A percentile compares a stretch with the other conserved stretches of the same genome.
phyloP scores from a whole-genome alignment of 2,113 vertebrate genomes.

The Gracilinanus agilis region DNA sequence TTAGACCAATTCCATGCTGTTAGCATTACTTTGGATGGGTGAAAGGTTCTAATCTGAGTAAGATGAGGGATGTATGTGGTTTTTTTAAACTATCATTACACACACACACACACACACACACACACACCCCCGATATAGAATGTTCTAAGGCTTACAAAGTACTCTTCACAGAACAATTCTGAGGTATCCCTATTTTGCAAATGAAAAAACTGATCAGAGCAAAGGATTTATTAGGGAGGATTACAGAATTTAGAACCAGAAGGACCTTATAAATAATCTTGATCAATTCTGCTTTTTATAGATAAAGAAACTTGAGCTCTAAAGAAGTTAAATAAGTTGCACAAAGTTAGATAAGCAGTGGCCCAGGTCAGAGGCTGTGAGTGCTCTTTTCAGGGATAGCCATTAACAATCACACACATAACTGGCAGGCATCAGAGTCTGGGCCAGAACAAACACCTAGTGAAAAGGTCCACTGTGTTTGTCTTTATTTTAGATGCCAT shows the following conservation, averaged over 20 bases:
- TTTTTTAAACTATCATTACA: background rate
- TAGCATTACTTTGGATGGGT: background rate
- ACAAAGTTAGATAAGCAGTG: background rate
- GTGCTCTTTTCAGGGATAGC: background rate
- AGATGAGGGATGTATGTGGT: background rate
- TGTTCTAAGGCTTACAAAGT: background rate
- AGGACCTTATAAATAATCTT: background rate
- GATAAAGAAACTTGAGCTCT: background rate
- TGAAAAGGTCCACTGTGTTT: background rate
- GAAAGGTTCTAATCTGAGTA: background rate
- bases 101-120: no score
- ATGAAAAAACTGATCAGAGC: background rate
- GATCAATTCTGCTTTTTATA: background rate
- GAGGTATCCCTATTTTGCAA: background rate
- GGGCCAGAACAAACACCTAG: background rate
- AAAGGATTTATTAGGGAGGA: background rate
- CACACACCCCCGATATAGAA: no score
- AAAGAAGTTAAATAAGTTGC: background rate
- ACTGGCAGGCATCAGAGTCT: background rate
- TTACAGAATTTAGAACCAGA: background rate
- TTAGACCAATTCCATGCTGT: background rate
- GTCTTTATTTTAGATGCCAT: background rate
- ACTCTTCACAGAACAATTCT: background rate
- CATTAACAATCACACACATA: background rate
- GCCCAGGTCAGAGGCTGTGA: background rate